phyloP scores from a whole-genome alignment of 2,113 vertebrate species.

The Colius striatus region DNA sequence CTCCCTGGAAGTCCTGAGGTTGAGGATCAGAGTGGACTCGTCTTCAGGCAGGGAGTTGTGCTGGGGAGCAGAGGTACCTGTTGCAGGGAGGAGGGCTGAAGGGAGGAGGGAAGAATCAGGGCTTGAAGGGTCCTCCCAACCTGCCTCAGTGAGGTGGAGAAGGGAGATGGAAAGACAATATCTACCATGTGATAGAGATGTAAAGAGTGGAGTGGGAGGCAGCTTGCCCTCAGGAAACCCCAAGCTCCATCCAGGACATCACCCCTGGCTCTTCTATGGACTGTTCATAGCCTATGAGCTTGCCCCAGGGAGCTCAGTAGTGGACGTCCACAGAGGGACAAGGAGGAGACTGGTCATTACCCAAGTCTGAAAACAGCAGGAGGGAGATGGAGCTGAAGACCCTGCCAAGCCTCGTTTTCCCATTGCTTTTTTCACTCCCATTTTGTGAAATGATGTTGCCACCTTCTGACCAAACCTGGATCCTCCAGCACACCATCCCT shows the following conservation, averaged over 20 bases:
- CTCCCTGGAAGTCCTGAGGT: not conserved
- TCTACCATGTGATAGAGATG: rapidly evolving
- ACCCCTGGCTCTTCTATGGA: not conserved
- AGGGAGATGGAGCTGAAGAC: not conserved
- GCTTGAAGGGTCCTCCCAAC: not conserved
- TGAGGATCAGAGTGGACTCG: not conserved
- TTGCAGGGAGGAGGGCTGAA: rapidly evolving
- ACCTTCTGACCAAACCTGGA: not conserved
- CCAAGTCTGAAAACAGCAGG: not conserved
- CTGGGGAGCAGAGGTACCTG: not conserved
- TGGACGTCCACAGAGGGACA: not conserved
- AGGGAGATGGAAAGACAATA: not conserved
- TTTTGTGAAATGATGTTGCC: not conserved
- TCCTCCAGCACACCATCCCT: not conserved
- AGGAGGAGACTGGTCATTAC: not conserved
- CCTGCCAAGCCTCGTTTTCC: not conserved
- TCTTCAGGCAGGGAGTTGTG: not conserved
- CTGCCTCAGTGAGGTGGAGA: not conserved
- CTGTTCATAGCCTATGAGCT: not conserved
- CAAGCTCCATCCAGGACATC: not conserved
- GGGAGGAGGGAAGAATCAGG: not conserved
- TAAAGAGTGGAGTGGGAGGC: not conserved
- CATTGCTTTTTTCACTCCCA: not conserved
- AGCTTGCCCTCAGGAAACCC: not conserved
- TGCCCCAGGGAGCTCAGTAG: not conserved